Percentiles rank a stretch among this genome's conserved stretches.
phyloP scores from a whole-genome alignment of 2,113 vertebrate species.

The Notothenia coriiceps region DNA sequence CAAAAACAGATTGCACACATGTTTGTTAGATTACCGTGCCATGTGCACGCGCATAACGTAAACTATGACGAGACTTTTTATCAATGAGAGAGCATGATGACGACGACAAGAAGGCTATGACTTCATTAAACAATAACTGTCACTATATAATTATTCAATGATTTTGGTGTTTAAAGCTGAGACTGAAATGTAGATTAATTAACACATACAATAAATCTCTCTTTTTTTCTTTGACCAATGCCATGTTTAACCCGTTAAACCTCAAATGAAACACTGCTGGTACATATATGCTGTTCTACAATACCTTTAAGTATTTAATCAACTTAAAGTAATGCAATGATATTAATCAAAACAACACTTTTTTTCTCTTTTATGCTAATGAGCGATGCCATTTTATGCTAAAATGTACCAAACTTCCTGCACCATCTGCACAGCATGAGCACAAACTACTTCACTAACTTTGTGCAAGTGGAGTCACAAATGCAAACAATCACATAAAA shows the following conservation, averaged over 20 bases:
- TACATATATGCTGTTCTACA: background rate
- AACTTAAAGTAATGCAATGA: background rate
- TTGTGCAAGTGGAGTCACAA: background rate
- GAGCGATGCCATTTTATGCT: background rate
- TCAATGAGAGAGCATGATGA: no score
- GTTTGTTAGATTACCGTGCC: background rate
- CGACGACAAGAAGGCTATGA: no score
- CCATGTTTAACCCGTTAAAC: background rate
- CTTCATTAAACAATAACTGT: no score
- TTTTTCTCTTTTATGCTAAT: background rate
- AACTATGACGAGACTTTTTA: no score
- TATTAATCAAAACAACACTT: background rate
- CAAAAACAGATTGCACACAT: background rate
- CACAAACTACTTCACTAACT: background rate
- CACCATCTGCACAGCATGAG: conserved; percentile 2
- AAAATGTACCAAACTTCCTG: background rate
- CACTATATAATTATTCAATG: no score
- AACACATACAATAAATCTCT: no score
- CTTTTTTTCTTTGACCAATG: no score
- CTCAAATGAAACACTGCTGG: background rate
- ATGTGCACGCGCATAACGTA: no score
- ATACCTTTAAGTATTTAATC: background rate
- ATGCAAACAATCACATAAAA: background rate
- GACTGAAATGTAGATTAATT: no score
- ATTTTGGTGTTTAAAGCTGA: no score